phyloP scores from a whole-genome alignment of 2,888 invertebrate genomes.

The Cheilosia scutellata region DNA sequence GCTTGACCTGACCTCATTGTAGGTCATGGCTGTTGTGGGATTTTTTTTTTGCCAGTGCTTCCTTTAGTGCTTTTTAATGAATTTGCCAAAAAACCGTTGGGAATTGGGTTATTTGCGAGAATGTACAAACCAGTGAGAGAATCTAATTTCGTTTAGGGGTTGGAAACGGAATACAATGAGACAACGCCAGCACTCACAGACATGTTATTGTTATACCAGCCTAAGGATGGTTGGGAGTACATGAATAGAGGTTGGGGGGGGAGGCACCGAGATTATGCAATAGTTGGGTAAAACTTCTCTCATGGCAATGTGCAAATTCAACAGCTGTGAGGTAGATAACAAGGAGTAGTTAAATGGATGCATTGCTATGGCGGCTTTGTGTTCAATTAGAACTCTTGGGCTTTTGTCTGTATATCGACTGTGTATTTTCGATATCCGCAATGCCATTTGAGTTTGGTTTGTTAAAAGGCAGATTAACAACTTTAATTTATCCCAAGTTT shows the following conservation, averaged over 20 bases:
- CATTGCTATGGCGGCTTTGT: conserved; percentile 48
- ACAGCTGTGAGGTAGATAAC: conserved; percentile 59
- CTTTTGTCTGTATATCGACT: background rate
- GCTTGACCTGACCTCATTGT: conserved; percentile 69
- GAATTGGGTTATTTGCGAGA: conserved; percentile 31
- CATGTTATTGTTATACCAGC: conserved; percentile 31
- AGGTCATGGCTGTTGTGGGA: conserved; percentile 62
- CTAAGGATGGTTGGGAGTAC: background rate
- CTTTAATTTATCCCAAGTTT: background rate
- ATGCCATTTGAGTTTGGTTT: background rate
- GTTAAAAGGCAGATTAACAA: conserved; percentile 4
- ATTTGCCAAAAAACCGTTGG: conserved; percentile 50
- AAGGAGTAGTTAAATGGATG: conserved; percentile 41
- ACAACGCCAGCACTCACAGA: conserved; percentile 53
- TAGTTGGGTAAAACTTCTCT: conserved; percentile 38
- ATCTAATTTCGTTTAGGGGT: conserved; percentile 30
- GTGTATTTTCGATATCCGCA: background rate
- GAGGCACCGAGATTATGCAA: conserved; percentile 45
- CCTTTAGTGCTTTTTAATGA: conserved; percentile 56
- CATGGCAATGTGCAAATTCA: conserved; percentile 63
- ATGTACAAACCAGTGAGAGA: conserved; percentile 6
- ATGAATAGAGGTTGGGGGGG: background rate
- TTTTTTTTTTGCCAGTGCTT: conserved; percentile 10
- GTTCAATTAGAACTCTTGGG: conserved; percentile 42
- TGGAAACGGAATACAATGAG: conserved; percentile 11